These are phyloP conservation scores for Raja brachyura DNA, from an alignment of 2,113 vertebrate species.

Conservation along the genomic window DNA sequence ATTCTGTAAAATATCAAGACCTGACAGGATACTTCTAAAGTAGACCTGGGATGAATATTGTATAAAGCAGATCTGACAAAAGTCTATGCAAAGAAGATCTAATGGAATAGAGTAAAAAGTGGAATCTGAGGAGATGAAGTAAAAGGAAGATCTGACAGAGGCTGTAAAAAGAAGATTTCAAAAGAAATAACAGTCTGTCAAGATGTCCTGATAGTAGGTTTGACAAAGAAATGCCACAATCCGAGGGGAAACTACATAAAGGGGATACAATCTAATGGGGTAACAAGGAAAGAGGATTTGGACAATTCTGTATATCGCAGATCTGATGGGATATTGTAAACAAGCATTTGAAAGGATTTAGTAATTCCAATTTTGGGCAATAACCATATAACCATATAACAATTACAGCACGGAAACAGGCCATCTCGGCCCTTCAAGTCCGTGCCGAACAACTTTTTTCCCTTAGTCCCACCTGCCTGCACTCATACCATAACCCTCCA, in stretches of 20 bases:
- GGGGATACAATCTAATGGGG: neutral
- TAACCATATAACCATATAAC: no score
- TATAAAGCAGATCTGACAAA: constrained; percentile 17
- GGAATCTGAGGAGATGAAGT: neutral
- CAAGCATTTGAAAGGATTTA: neutral
- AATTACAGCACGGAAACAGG: no score
- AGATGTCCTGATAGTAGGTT: neutral
- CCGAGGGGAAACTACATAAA: neutral
- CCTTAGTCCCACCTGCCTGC: no score
- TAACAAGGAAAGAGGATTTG: neutral
- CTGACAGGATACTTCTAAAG: neutral
- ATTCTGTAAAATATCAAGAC: neutral
- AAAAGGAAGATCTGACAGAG: constrained; percentile 20
- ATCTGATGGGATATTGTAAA: neutral
- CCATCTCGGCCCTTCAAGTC: no score
- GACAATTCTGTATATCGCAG: neutral
- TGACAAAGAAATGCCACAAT: neutral
- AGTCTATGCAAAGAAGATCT: constrained; percentile 10
- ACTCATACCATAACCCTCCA: no score
- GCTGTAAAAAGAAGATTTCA: constrained; percentile 8
- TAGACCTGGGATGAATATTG: neutral
- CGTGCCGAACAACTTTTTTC: no score
- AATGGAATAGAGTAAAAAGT: neutral
- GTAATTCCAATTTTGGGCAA: neutral
- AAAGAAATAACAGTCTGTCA: constrained; percentile 11